These are phyloP conservation scores for Talpa occidentalis DNA, from an alignment of 2,113 vertebrate genomes.

Conservation along the genomic window DNA sequence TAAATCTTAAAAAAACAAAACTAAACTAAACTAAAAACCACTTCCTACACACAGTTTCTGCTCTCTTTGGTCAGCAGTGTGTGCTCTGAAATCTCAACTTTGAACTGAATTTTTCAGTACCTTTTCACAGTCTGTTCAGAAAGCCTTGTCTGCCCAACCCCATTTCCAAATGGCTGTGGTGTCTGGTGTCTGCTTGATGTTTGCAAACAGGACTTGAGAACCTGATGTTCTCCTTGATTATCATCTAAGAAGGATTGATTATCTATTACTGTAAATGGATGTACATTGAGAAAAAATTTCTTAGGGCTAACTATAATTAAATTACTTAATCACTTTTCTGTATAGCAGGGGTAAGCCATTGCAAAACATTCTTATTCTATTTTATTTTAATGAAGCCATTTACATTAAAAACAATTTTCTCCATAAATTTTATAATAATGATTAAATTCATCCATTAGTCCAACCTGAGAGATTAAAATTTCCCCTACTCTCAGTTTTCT, in stretches of 20 bases:
- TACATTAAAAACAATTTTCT: conserved; percentile 16
- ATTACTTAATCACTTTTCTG: conserved; percentile 58
- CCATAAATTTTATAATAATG: conserved; percentile 41
- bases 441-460: conserved; percentile 34
- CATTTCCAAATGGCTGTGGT: not conserved
- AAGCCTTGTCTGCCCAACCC: not conserved
- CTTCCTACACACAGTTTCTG: not conserved
- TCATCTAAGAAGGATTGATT: not conserved
- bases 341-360: not conserved
- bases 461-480: not conserved
- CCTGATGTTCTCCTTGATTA: not conserved
- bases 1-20: too few species aligned
- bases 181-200: not conserved
- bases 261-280: not conserved
- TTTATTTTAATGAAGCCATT: conserved; percentile 53
- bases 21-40: too few species aligned
- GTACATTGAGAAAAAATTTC: conserved; percentile 44
- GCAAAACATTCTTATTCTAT: conserved; percentile 3
- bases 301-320: conserved; percentile 54
- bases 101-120: not conserved
- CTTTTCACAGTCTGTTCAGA: not conserved
- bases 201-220: not conserved
- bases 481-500: not conserved
- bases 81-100: not conserved
- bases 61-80: not conserved